A percentile compares a stretch with the other conserved stretches of the same genome.
Evolutionary conservation across 2,797 vertebrate genomes (phyloP).

Genomic region (Sarcoramphus papa): DNA sequence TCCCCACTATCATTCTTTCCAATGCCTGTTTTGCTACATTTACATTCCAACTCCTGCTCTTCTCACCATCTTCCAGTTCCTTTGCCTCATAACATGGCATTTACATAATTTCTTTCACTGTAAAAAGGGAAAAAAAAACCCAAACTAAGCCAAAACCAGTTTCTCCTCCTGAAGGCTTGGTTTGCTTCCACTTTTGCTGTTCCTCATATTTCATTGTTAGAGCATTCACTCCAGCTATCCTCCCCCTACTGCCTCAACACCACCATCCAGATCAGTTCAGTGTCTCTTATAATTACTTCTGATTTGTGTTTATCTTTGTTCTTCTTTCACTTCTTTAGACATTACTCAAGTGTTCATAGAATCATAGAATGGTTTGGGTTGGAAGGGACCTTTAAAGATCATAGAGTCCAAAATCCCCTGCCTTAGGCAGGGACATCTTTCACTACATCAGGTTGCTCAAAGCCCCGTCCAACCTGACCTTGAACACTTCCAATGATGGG

Average conservation of each 20-base stretch:
- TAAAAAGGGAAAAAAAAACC: not conserved
- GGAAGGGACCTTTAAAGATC: too few relatives aligned
- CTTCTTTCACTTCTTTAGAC: not conserved
- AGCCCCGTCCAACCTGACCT: too few relatives aligned
- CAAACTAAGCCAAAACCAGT: not conserved
- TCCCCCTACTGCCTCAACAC: not conserved
- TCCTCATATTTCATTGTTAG: not conserved
- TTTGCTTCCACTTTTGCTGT: not conserved
- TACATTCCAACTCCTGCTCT: not conserved
- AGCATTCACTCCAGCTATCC: not conserved
- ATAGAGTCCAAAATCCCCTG: too few relatives aligned
- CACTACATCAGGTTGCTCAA: too few relatives aligned
- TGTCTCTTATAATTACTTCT: not conserved
- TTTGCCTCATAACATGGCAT: not conserved
- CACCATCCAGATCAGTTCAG: not conserved
- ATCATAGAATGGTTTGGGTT: not conserved
- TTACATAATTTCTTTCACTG: not conserved
- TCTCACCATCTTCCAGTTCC: not conserved
- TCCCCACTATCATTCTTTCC: not conserved
- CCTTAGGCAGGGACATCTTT: too few relatives aligned
- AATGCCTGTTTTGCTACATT: not conserved
- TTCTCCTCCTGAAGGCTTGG: not conserved
- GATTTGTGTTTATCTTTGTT: not conserved
- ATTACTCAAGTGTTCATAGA: not conserved
- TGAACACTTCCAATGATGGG: too few relatives aligned